These are phyloP conservation scores for Blastomussa wellsi DNA, from an alignment of 92 coral and sea anemone species.

Conservation along the genomic window DNA sequence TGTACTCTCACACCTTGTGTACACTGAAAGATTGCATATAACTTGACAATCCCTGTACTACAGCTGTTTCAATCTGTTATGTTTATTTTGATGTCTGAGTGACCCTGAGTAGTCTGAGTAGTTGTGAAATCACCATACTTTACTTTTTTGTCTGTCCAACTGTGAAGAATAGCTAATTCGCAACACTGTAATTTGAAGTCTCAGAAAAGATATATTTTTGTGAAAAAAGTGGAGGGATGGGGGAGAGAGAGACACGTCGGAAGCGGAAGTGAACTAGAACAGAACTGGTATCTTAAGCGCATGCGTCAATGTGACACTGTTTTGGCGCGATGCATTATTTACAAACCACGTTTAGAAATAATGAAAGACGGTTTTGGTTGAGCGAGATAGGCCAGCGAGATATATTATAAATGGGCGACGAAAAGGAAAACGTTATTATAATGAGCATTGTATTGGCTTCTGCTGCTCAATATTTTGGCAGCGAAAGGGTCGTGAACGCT, in stretches of 20 bases:
- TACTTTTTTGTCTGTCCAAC: no score
- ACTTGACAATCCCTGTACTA: no score
- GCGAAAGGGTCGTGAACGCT: background rate
- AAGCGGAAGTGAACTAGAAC: background rate
- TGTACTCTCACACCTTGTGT: no score
- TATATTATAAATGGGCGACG: conserved; percentile 1
- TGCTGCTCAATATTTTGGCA: conserved; percentile 12
- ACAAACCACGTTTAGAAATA: conserved; percentile 57
- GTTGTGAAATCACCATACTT: no score
- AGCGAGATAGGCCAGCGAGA: background rate
- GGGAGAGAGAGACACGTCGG: no score
- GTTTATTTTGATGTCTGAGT: no score
- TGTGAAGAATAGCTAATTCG: no score
- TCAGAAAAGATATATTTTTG: background rate
- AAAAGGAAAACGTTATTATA: background rate
- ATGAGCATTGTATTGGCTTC: conserved; percentile 26
- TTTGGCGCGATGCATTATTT: conserved; percentile 96
- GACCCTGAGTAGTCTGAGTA: no score
- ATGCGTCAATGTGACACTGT: conserved; percentile 55
- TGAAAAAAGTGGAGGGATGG: background rate
- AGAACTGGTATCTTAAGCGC: conserved; percentile 41
- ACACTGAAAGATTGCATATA: no score
- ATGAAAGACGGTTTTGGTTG: conserved; percentile 37
- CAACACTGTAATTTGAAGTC: no score
- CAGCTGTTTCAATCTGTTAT: no score